Evolutionary conservation across 2,888 invertebrate genomes (phyloP), one percentile per base, ranked within the genome.

Genomic region (Nemotelus nigrinus): DNA sequence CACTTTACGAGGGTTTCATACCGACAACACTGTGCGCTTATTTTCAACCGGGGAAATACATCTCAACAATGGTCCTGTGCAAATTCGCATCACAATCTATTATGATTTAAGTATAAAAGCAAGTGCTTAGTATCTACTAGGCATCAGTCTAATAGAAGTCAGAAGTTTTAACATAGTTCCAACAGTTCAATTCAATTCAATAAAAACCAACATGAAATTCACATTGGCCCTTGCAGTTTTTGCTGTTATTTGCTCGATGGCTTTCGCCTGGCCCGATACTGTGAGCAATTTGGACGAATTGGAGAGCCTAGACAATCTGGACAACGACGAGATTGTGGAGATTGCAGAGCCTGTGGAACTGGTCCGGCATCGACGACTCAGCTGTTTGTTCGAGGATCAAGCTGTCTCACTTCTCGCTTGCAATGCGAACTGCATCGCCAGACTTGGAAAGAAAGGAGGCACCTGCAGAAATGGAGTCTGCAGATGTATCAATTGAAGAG

Each of bases 241-340:
- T n/a, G 70, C 70, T 43, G 55, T 70, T 10, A 55, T 70, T 43
- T 70, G 70, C 43, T 70, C 70, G 2, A 55, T 70, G 70, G 55
- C 70, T 41, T 55, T 55, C 10, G 70, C 55, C 7, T 43, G 70
- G 55, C 70, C 70, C 7, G 70, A 70, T 43, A 45, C 39, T 25
- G 7, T 70, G 45, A 55, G 55, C 39, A 53, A 39, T 7, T 3
- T 55, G 5, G 53, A 70, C 2, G 55, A 70, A 8, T 53, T 63
- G 63, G 63, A 63, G 5, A 63, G 3, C 43, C 43, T 63, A 3
- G 43, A 25, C 6, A 25, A 8, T 5, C 4, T 63, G 39, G 3
- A 63, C 3, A 63, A 39, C 43, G 1, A 43, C 6, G 41, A 63
- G 3, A 8, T 5, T 41, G 41, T 43, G 8, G 5, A 41, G 3